Evolutionary conservation across 2,888 invertebrate genomes (phyloP).

Genomic region (Agrenia bidenticulata): DNA sequence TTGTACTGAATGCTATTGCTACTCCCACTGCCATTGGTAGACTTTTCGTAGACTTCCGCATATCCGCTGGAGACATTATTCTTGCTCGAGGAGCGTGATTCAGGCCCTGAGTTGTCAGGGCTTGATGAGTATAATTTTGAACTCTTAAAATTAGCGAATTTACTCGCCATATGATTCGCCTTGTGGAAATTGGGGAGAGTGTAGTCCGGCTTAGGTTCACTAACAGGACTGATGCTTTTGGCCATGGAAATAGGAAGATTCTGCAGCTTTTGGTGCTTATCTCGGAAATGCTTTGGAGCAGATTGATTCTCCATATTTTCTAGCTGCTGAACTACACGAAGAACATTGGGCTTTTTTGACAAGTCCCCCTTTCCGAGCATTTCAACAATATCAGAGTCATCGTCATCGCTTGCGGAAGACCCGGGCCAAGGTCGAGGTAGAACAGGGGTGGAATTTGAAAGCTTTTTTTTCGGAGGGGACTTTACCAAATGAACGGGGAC

Average conservation of each 20-base stretch:
- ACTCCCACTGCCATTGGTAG: slow-evolving; percentile 21
- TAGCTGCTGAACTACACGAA: slow-evolving; percentile 49
- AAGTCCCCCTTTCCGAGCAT: slow-evolving; percentile 19
- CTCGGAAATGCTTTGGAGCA: slow-evolving; percentile 37
- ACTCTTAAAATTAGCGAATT: slow-evolving; percentile 51
- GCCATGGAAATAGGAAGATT: slow-evolving; percentile 30
- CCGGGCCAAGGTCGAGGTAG: slow-evolving; percentile 41
- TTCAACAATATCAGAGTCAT: slow-evolving; percentile 45
- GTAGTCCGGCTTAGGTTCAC: slow-evolving; percentile 46
- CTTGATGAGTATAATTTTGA: slow-evolving; percentile 46
- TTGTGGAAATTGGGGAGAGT: slow-evolving; percentile 50
- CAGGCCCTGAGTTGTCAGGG: slow-evolving; percentile 32
- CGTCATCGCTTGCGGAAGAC: slow-evolving; percentile 45
- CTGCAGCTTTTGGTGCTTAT: slow-evolving; percentile 32
- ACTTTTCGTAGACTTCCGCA: slow-evolving; percentile 34
- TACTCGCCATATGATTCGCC: slow-evolving; percentile 49
- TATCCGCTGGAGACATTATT: slow-evolving; percentile 28
- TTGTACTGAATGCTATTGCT: slow-evolving; percentile 24
- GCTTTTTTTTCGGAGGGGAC: slow-evolving; percentile 42
- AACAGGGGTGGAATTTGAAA: slow-evolving; percentile 16
- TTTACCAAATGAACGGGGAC: slow-evolving; percentile 46
- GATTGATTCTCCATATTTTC: slow-evolving; percentile 38
- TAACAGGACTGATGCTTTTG: slow-evolving; percentile 13
- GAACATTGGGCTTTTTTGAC: slow-evolving; percentile 32
- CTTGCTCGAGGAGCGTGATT: slow-evolving; percentile 26